phyloP scores from a whole-genome alignment of 2,797 vertebrate species.

The Agapornis canus region DNA sequence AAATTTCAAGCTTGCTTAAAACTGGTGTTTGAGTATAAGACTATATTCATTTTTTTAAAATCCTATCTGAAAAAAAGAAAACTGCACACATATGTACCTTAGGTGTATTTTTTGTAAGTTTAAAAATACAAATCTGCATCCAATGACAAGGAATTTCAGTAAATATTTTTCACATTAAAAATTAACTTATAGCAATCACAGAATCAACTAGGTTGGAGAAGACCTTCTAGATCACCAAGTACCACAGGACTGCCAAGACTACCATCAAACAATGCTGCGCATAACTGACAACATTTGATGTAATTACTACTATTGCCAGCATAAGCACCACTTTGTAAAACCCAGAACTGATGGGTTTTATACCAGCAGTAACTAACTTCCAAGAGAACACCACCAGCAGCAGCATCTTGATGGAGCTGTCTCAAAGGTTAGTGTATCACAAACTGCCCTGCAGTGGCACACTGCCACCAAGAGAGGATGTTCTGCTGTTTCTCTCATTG shows the following conservation, averaged over 20 bases:
- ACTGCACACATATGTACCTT: neutral
- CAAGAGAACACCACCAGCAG: neutral
- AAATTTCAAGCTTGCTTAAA: neutral
- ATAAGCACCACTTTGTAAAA: neutral
- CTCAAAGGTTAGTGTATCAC: neutral
- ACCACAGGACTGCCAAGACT: neutral
- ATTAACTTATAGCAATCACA: neutral
- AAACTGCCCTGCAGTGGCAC: neutral
- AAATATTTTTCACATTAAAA: neutral
- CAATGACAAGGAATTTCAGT: neutral
- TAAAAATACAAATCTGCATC: neutral
- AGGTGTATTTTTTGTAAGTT: neutral
- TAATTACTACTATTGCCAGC: neutral
- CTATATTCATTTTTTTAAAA: neutral
- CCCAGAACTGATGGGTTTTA: rapidly evolving
- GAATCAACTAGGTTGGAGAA: neutral
- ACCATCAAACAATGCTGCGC: neutral
- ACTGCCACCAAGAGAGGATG: neutral
- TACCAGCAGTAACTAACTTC: neutral
- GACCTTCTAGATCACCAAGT: neutral
- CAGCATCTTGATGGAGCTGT: neutral
- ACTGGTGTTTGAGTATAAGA: neutral
- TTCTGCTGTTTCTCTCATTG: neutral
- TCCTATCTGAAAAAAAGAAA: neutral
- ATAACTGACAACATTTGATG: neutral